phyloP scores from a whole-genome alignment of 2,113 vertebrate species.

The Laticauda colubrina region DNA sequence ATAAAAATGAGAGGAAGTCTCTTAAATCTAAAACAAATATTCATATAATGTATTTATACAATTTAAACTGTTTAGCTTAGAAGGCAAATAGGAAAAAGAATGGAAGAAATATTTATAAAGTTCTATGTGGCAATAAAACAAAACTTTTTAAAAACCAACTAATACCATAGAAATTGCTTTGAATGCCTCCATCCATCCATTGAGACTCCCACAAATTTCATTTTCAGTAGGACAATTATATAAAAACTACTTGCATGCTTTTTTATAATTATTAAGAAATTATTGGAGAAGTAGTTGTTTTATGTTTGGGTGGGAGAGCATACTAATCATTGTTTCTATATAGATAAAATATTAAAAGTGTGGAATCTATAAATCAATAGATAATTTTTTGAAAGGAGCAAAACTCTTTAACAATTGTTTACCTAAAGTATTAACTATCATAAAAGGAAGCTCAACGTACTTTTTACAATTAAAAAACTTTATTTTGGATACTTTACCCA shows the following conservation, averaged over 20 bases:
- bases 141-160: not conserved
- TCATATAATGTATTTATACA: not conserved
- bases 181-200: not conserved
- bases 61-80: not conserved
- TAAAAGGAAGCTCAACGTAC: not conserved
- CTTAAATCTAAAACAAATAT: not conserved
- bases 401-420: not conserved
- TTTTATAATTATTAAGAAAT: not conserved
- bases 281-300: not conserved
- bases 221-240: not conserved
- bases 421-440: not conserved
- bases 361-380: not conserved
- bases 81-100: not conserved
- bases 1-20: not conserved
- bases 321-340: not conserved
- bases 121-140: not conserved
- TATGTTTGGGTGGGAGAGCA: not conserved
- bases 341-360: not conserved
- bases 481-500: not conserved
- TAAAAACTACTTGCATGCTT: not conserved
- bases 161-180: not conserved
- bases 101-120: not conserved
- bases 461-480: not conserved
- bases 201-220: not conserved
- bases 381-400: not conserved